Evolutionary conservation across 2,113 vertebrate genomes (phyloP).

Genomic region (Albula glossodonta): DNA sequence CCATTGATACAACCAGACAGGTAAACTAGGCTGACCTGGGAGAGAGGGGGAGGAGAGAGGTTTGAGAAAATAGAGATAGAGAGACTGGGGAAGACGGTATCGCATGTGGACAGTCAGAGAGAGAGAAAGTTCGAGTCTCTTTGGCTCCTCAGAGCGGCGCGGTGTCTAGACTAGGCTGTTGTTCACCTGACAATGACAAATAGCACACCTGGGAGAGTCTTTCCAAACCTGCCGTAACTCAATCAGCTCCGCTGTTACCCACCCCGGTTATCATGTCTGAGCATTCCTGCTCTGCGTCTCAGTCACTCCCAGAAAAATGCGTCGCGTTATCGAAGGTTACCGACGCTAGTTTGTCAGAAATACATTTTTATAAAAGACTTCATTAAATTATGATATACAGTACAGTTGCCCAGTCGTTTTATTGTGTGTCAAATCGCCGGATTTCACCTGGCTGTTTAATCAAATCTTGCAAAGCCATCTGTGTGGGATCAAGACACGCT

Average conservation of each 20-base stretch:
- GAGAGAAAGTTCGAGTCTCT: background rate
- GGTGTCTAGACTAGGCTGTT: background rate
- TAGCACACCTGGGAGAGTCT: background rate
- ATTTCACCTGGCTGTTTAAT: constrained; percentile 2
- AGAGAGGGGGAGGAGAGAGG: background rate
- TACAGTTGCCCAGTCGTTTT: background rate
- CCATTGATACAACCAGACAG: no score
- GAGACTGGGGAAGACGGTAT: background rate
- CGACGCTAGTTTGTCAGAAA: background rate
- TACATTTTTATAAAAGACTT: background rate
- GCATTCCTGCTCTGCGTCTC: background rate
- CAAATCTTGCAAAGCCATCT: background rate
- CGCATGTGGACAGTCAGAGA: background rate
- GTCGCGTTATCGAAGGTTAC: background rate
- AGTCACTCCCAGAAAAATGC: background rate
- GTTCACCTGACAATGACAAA: background rate
- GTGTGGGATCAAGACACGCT: background rate
- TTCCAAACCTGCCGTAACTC: background rate
- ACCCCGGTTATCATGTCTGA: background rate
- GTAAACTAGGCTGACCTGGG: no score
- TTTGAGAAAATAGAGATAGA: background rate
- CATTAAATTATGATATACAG: background rate
- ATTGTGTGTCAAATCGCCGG: background rate
- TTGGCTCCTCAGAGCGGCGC: background rate
- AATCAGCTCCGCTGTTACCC: background rate